Base-by-base conservation (phyloP, 1,140 invertebrate genomes). In the Drosophila murphyi region DNA sequence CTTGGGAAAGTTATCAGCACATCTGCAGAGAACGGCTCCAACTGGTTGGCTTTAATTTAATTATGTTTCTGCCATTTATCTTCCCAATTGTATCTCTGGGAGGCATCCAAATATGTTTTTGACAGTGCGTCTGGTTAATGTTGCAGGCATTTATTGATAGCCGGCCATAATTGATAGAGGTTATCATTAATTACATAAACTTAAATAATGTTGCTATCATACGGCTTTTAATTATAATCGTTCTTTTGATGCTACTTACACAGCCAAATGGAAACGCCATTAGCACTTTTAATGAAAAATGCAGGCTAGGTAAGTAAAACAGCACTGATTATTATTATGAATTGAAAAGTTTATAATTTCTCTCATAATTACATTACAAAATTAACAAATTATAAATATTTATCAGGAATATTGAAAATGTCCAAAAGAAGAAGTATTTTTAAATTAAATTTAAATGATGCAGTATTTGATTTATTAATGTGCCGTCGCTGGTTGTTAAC, bases 61-160 rank as follows among this genome's bases (percentile, higher is more conserved):
- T 45, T 60, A 35, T 31, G 43, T 34, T 60, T 28, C n/a, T 32
- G 28, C 55, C 55, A 60, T 60, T 60, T 45, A 60, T 45, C 41
- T 60, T 35, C 39, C 5, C 41, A 34, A 28, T 60, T 47, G 12
- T 45, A 7, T 29, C 31, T 31, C 3, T 34, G n/a, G n/a, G 2
- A 32, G 57, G 41, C 43, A 60, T 32, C 1, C 5, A 12, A 45
- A 57, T 47, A n/a, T 37, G 41, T 35, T 50, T 57, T 48, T 62
- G 47, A 37, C 45, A 35, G 47, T 29, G 29, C 3, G 5, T 3
- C 7, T 57, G 35, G 20, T 20, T 37, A n/a, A 3, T 28, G 2
- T 12, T 12, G 5, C 10, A 43, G 41, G 32, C 57, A 35, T 47
- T 39, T 10, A 12, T 32, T 47, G 12, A 4, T n/a, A 37, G 32